Percentiles rank a stretch among this genome's conserved stretches.
These are phyloP conservation scores for Tetragnatha versicolor DNA, from an alignment of 1,140 invertebrate species.

Conservation along the genomic window DNA sequence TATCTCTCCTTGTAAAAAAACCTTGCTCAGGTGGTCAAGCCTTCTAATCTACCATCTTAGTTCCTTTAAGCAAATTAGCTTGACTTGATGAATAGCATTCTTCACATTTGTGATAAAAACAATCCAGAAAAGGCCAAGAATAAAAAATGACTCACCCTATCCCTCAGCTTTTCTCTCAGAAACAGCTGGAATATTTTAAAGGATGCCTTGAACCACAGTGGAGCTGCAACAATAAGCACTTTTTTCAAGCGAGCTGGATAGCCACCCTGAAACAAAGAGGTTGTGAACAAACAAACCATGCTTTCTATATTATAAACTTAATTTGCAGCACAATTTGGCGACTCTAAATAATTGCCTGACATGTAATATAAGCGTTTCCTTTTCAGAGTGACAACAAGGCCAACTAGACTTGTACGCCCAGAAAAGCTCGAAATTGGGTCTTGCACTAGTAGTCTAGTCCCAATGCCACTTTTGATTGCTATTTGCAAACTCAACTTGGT, in stretches of 20 bases:
- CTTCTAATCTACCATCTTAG: no score
- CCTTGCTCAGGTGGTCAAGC: no score
- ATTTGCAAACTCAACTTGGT: no score
- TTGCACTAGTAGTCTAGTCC: no score
- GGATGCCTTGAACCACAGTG: slow-evolving; percentile 97
- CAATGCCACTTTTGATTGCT: no score
- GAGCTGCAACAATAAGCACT: slow-evolving; percentile 95
- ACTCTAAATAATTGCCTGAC: neutral
- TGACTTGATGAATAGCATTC: neutral
- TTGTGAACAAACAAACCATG: no score
- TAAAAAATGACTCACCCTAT: slow-evolving; percentile 74
- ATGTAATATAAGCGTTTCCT: no score
- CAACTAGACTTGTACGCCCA: no score
- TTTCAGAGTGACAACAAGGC: no score
- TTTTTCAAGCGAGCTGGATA: slow-evolving; percentile 98
- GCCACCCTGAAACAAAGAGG: slow-evolving; percentile 80
- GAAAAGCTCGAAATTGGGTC: no score
- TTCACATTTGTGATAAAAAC: neutral
- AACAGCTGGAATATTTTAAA: slow-evolving; percentile 96
- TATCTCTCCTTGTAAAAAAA: no score
- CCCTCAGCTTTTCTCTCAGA: slow-evolving; percentile 92
- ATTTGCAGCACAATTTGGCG: neutral
- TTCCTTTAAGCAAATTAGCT: neutral
- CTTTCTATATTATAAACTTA: neutral
- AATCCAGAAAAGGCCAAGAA: no score